phyloP scores from a whole-genome alignment of 2,888 invertebrate genomes.

The Hesperia comma region DNA sequence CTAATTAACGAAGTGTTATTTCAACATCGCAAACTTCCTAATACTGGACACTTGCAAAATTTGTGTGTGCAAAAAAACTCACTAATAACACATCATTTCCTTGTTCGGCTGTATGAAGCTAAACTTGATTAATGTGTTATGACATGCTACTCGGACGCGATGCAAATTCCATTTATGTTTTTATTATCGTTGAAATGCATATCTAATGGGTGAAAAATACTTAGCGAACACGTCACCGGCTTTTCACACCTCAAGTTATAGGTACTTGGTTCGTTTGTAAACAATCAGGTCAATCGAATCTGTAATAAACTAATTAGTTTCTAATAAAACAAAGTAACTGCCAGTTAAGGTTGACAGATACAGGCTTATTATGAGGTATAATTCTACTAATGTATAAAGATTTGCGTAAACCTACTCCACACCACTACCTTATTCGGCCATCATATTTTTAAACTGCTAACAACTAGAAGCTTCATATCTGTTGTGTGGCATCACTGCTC shows the following conservation, averaged over 20 bases:
- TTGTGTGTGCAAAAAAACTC: neutral
- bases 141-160: constrained; percentile 23
- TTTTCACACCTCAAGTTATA: constrained; percentile 8
- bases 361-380: no score
- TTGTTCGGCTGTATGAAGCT: constrained; percentile 10
- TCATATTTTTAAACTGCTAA: no score
- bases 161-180: constrained; percentile 30
- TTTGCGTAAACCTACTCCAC: no score
- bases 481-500: no score
- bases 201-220: constrained; percentile 19
- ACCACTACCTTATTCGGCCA: no score
- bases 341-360: no score
- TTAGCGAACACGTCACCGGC: constrained; percentile 11
- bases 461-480: no score
- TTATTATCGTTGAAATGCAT: constrained; percentile 19
- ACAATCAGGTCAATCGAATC: no score
- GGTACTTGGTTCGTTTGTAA: no score
- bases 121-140: constrained; percentile 21
- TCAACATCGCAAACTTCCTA: constrained; percentile 1
- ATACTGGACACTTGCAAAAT: neutral
- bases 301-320: no score
- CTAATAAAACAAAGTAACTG: no score
- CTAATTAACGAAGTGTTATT: neutral
- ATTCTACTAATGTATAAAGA: no score
- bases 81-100: constrained; percentile 17